Evolutionary conservation across 2,797 vertebrate genomes (phyloP).

Genomic region (Acipenser oxyrinchus): DNA sequence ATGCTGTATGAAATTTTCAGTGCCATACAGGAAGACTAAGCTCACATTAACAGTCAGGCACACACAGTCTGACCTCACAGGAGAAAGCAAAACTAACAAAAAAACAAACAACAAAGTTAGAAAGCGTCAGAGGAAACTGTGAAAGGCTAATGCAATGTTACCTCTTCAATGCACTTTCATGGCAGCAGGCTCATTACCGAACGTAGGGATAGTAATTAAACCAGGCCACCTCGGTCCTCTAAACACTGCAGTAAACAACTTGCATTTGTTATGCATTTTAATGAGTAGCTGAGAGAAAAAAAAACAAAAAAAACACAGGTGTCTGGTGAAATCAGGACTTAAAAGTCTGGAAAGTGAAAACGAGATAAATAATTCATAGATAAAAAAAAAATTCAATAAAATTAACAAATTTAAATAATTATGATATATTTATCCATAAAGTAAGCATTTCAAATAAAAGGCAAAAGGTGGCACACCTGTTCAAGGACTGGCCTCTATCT

Average conservation of each 20-base stretch:
- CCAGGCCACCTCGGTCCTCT: constrained; percentile 69
- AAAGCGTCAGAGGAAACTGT: background rate
- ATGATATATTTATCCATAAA: constrained; percentile 31
- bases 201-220: constrained; percentile 63
- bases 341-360: constrained; percentile 67
- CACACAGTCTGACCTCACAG: background rate
- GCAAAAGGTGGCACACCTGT: constrained; percentile 58
- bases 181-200: constrained; percentile 47
- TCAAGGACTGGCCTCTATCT: constrained; percentile 35
- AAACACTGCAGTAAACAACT: constrained; percentile 78
- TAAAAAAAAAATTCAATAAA: constrained; percentile 29
- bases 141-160: background rate
- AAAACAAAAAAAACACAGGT: constrained; percentile 24
- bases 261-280: constrained; percentile 88
- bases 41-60: constrained; percentile 3
- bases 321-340: constrained; percentile 54
- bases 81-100: background rate
- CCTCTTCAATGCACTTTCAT: constrained; percentile 2
- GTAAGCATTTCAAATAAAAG: constrained; percentile 56
- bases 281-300: constrained; percentile 74
- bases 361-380: constrained; percentile 63
- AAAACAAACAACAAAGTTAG: background rate
- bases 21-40: background rate
- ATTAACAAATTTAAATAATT: background rate
- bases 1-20: no score